Evolutionary conservation across 2,888 invertebrate species (phyloP).

Genomic region (Agrilus mali): DNA sequence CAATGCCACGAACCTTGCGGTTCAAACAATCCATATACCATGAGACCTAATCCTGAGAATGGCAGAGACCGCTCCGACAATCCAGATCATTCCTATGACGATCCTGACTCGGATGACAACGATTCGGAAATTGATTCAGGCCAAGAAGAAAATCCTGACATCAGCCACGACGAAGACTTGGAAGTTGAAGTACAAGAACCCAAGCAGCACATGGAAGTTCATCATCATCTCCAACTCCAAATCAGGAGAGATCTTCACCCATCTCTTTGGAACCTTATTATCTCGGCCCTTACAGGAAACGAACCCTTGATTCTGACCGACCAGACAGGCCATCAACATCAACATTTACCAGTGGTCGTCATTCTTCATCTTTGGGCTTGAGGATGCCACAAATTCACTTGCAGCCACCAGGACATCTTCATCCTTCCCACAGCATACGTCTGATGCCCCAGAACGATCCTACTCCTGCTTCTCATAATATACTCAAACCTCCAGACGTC

Average conservation of each 20-base stretch:
- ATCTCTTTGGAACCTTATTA: constrained; percentile 38
- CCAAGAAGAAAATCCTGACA: constrained; percentile 29
- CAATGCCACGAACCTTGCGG: constrained; percentile 46
- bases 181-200: constrained; percentile 1
- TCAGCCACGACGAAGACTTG: constrained; percentile 41
- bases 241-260: constrained; percentile 61
- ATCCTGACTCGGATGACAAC: constrained; percentile 25
- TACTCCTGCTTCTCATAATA: constrained; percentile 18
- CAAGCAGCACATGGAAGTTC: constrained; percentile 6
- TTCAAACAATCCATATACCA: constrained; percentile 47
- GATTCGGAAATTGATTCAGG: constrained; percentile 33
- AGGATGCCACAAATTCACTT: constrained; percentile 22
- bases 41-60: constrained; percentile 53
- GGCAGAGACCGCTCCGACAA: constrained; percentile 38
- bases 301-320: constrained; percentile 41
- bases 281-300: constrained; percentile 43
- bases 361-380: constrained; percentile 25
- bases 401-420: constrained; percentile 10
- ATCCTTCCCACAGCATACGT: constrained; percentile 11
- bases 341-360: constrained; percentile 22
- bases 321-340: constrained; percentile 25
- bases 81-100: constrained; percentile 27
- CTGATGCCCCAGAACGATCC: constrained; percentile 19
- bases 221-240: constrained; percentile 43
- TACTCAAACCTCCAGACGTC: constrained; percentile 31